phyloP scores from a whole-genome alignment of 2,113 vertebrate genomes.

The Sylvilagus bachmani region DNA sequence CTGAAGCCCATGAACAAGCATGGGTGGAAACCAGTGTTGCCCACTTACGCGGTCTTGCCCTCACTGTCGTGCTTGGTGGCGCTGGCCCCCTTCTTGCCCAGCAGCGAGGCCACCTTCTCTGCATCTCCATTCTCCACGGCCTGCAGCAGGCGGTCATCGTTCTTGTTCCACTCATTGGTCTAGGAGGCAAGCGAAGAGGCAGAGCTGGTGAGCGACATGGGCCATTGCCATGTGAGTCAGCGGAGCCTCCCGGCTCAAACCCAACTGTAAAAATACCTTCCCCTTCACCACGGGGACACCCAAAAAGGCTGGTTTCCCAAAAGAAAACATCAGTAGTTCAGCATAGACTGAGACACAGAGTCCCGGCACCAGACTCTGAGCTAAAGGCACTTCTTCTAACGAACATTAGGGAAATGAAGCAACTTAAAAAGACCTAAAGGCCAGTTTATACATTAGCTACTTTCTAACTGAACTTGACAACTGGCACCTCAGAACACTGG shows the following conservation, averaged over 20 bases:
- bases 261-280: constrained; percentile 48
- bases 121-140: constrained; percentile 97
- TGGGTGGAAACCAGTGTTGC: background rate
- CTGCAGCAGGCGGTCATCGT: constrained; percentile 96
- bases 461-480: constrained; percentile 36
- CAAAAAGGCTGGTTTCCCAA: constrained; percentile 57
- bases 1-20: background rate
- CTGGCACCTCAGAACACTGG: background rate
- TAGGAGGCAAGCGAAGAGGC: constrained; percentile 79
- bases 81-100: constrained; percentile 96
- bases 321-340: constrained; percentile 54
- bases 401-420: background rate
- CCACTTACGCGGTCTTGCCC: constrained; percentile 97
- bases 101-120: constrained; percentile 95
- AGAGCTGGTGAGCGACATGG: background rate
- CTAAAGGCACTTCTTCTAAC: background rate
- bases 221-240: accelerated
- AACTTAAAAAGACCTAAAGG: background rate
- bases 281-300: constrained; percentile 17
- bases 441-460: constrained; percentile 78
- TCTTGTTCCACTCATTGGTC: constrained; percentile 98
- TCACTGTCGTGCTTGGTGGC: constrained; percentile 96
- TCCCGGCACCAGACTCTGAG: background rate
- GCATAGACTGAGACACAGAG: background rate
- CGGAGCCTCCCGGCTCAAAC: background rate